Evolutionary conservation across 2,113 vertebrate genomes (phyloP).

Genomic region (Gallinago undulata): DNA sequence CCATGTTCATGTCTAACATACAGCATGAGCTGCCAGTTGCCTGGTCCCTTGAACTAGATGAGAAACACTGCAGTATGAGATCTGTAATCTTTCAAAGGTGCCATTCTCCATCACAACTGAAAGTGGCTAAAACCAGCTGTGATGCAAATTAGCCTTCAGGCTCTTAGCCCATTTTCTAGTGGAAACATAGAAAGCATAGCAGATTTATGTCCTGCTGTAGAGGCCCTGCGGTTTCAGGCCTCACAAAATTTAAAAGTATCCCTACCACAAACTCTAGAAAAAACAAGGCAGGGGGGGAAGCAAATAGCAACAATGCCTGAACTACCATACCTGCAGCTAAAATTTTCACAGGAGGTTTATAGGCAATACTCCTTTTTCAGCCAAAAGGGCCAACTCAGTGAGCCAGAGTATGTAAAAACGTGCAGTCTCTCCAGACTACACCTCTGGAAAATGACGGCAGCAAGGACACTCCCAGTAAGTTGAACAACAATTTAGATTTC

Average conservation of each 20-base stretch:
- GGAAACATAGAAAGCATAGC: not conserved
- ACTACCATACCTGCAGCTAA: not conserved
- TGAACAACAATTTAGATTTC: not conserved
- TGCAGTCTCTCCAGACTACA: not conserved
- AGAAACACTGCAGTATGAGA: not conserved
- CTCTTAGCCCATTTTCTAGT: not conserved
- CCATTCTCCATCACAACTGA: not conserved
- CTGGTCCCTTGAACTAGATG: not conserved
- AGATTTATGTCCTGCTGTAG: not conserved
- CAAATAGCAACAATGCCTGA: not conserved
- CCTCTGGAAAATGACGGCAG: not conserved
- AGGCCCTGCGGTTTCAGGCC: not conserved
- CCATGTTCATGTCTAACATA: not conserved
- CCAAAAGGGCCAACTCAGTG: not conserved
- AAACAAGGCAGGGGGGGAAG: accelerated
- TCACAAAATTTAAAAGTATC: not conserved
- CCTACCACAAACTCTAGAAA: not conserved
- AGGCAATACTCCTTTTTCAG: not conserved
- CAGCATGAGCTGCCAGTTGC: not conserved
- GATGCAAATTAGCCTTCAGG: not conserved
- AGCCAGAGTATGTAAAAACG: not conserved
- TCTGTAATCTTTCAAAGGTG: not conserved
- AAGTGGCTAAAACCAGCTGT: not conserved
- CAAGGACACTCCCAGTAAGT: not conserved
- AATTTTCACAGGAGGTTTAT: not conserved